These are phyloP conservation scores for Paramisgurnus dabryanus DNA, from an alignment of 2,113 vertebrate genomes.

Conservation along the genomic window DNA sequence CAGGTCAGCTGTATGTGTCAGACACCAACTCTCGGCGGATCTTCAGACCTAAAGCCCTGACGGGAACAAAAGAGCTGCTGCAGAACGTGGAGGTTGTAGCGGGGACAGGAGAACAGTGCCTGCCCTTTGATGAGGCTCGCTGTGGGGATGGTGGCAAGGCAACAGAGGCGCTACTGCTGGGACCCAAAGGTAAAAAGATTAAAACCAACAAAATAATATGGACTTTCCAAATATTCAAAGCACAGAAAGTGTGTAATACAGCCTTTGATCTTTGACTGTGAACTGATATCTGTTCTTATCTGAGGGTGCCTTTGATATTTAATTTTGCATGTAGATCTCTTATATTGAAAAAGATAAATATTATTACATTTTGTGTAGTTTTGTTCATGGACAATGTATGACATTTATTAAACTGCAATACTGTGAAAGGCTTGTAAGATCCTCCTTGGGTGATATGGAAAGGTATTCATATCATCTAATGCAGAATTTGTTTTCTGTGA, in stretches of 20 bases:
- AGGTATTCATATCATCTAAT: no score
- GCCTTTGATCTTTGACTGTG: no score
- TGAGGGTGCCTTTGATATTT: no score
- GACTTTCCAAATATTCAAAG: neutral
- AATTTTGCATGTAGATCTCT: no score
- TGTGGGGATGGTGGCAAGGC: constrained; percentile 98
- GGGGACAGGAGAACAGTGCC: constrained; percentile 94
- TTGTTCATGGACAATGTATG: no score
- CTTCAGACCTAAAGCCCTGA: constrained; percentile 91
- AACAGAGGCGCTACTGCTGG: constrained; percentile 91
- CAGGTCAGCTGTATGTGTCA: constrained; percentile 90
- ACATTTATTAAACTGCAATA: no score
- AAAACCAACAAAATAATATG: neutral
- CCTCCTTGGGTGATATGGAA: no score
- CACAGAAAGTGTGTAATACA: no score
- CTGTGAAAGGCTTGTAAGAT: no score
- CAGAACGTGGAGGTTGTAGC: constrained; percentile 91
- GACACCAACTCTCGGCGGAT: constrained; percentile 95
- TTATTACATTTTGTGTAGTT: no score
- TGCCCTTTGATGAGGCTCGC: constrained; percentile 92
- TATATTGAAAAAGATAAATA: no score
- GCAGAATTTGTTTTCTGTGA: neutral
- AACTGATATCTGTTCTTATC: neutral
- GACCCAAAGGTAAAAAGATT: constrained; percentile 87
- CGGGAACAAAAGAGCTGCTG: constrained; percentile 86